These are phyloP conservation scores for Pherbina coryleti DNA, from an alignment of 2,888 invertebrate genomes.

Conservation along the genomic window DNA sequence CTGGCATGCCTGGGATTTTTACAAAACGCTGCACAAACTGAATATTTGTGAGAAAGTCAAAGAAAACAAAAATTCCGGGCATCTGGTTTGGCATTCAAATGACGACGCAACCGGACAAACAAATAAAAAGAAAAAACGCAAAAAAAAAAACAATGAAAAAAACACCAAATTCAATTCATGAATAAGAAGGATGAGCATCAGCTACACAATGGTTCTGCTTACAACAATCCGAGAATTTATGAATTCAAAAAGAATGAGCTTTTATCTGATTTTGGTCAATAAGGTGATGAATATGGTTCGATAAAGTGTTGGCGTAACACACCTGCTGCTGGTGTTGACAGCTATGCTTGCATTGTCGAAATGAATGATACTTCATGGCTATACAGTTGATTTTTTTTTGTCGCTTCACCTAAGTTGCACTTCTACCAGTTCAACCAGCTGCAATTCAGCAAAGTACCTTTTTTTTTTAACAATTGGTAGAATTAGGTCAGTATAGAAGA, in stretches of 20 bases:
- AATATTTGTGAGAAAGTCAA: constrained; percentile 9
- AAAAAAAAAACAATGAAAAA: not conserved
- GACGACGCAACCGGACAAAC: not conserved
- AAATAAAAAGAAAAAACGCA: not conserved
- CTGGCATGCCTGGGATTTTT: constrained; percentile 11
- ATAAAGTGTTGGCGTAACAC: not conserved
- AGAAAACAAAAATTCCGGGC: constrained; percentile 12
- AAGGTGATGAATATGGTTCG: not conserved
- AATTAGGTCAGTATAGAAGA: not conserved
- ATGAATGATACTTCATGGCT: not conserved
- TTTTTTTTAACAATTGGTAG: not conserved
- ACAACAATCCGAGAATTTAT: not conserved
- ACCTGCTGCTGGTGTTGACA: not conserved
- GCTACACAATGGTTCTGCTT: not conserved
- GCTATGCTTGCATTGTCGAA: not conserved
- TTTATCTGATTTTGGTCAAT: not conserved
- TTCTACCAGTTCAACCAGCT: not conserved
- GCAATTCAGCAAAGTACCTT: not conserved
- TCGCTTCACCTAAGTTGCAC: no score
- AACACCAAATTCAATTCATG: not conserved
- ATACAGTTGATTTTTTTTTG: no score
- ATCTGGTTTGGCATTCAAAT: constrained; percentile 35
- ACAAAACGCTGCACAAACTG: constrained; percentile 35
- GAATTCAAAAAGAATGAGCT: not conserved
- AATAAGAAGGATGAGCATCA: not conserved